Evolutionary conservation across 2,888 invertebrate species (phyloP), one percentile per base, ranked within the genome.

Genomic region (Idaea straminata): DNA sequence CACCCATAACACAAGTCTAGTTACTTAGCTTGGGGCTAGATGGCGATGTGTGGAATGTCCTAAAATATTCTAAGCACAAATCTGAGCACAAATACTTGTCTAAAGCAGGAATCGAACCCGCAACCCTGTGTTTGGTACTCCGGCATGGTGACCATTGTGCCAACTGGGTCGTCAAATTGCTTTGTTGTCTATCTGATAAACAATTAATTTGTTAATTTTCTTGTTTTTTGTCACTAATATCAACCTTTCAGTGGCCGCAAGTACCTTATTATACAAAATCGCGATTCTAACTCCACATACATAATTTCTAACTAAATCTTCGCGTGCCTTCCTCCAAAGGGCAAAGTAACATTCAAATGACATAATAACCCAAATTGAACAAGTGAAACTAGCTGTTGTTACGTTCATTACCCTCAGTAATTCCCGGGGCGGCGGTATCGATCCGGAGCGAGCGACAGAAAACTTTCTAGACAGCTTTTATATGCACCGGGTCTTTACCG

Each of bases 401-500:
- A 82, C 80, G 82, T 85, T 87, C 86, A 86, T 87, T 88, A 89
- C 80, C 77, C 76, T 76, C 79, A 77, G 86, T 88, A 86, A 89
- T 86, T 84, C 85, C 86, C 84, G 81, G 80, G 25, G 84, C 83
- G 84, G 80, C 83, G 77, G 83, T 92, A 92, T 92, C 89, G 92
- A 92, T 91, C 92, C 81, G 78, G 13, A 78, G 82, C 85, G 84
- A 89, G 88, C 92, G 92, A 91, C 91, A 92, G 90, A 91, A 92
- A 93, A 93, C 92, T 93, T 93, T 93, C 92, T 90, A 93, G 93
- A 93, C 93, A 87, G 92, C 89, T 93, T 93, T 93, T 93, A 93
- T 93, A 92, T 93, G 93, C 92, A 92, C 87, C 89, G 84, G 86
- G 88, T 89, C 88, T 90, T 89, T 89, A 85, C 83, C 81, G 84